Evolutionary conservation across 2,797 vertebrate species (phyloP), one percentile per base, ranked within the genome.

Genomic region (Pitangus sulphuratus): DNA sequence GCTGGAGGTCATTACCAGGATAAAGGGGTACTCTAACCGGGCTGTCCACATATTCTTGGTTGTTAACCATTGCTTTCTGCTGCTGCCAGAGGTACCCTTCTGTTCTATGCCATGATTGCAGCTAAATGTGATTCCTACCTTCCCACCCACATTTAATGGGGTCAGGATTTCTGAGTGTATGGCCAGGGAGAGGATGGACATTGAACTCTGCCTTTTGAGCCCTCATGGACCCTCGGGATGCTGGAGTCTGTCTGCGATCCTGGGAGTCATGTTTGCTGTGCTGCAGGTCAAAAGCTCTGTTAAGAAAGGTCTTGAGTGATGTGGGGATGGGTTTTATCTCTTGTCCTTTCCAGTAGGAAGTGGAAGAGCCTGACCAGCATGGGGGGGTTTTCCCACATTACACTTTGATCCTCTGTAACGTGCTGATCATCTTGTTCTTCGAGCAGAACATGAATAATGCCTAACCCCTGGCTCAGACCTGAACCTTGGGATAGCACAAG

Each of bases 351-450:
- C 58, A 18, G 39, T 33, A 39, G 85, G 68, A 84, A 93, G 48
- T 61, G 18, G 20, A 37, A 51, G 56, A 78, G 39, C 19, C 31
- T 39, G 56, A 20, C 17, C 1, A 2, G 14, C 0, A 0, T 0
- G 0, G 3, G 28, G 28, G 28, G 10, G 31, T 56, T 60, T 83
- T 75, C 70, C 57, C 22, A 24, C 0, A 0, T 62, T 83, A 20
- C 2, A 0, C 61, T 88, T 77, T 25, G 44, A 25, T 88, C 37
- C 16, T 66, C 69, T 4, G 0, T 61, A 65, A 40, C 0, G 0
- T 10, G 18, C 40, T 56, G 54, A 26, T 48, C 0, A 0, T 62
- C 65, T 22, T 31, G 19, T 81, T 87, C 42, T 81, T 86, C 0
- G 0, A 64, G 77, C 39, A 79, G 74, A 72, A 26, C 4, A 0